Conservation (phyloP, 2,797 vertebrate species). For the Syngnathus rostellatus region DNA sequence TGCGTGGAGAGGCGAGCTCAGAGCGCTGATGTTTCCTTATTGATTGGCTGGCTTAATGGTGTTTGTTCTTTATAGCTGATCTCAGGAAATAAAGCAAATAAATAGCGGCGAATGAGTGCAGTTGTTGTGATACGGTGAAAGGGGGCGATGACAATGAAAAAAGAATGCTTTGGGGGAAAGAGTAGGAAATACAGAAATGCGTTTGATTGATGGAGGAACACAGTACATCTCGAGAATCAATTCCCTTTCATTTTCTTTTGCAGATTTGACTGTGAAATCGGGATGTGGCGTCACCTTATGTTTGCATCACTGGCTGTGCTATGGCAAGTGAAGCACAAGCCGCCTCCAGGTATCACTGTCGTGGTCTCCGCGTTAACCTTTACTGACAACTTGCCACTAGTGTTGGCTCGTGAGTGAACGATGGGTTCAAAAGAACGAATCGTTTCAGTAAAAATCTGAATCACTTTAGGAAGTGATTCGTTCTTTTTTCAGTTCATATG, state of each 20-base stretch:
- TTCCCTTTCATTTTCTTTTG: slow-evolving; percentile 2
- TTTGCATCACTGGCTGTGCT: slow-evolving; percentile 11
- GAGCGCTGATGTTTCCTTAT: slow-evolving; percentile 70
- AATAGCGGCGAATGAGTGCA: slow-evolving; percentile 65
- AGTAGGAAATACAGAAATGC: slow-evolving; percentile 19
- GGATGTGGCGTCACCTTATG: slow-evolving; percentile 21
- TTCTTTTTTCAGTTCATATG: no score
- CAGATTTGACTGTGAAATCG: slow-evolving; percentile 9
- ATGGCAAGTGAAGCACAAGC: slow-evolving; percentile 7
- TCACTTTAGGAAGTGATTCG: no score
- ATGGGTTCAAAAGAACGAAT: no score
- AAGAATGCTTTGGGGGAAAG: slow-evolving; percentile 24
- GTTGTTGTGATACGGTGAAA: slow-evolving; percentile 24
- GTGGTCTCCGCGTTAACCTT: slow-evolving; percentile 38
- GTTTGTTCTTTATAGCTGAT: slow-evolving; percentile 78
- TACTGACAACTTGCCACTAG: slow-evolving; percentile 34
- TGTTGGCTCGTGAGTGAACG: neutral
- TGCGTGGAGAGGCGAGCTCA: slow-evolving; percentile 38
- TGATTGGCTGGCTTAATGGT: slow-evolving; percentile 77
- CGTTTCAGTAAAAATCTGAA: no score
- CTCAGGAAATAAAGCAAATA: slow-evolving; percentile 75
- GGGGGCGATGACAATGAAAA: slow-evolving; percentile 1
- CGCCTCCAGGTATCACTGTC: slow-evolving; percentile 28
- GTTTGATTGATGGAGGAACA: slow-evolving; percentile 9
- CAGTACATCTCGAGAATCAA: slow-evolving; percentile 4